Base-by-base conservation (phyloP, 2,113 vertebrate species). In the Chloroceryle aenea region DNA sequence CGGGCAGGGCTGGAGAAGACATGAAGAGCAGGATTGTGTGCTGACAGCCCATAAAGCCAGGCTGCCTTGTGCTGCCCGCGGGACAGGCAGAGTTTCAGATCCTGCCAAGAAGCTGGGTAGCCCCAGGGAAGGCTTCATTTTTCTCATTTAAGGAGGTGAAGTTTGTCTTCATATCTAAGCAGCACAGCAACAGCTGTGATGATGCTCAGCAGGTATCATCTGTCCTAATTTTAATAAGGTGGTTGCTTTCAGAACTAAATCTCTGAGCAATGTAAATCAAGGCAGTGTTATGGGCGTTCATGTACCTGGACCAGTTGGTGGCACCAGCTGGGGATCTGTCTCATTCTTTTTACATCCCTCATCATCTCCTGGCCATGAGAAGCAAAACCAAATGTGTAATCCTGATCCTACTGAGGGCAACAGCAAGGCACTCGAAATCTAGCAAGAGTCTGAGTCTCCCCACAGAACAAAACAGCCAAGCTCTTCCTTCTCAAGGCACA, bases 71-170 rank as follows among this genome's bases (percentile, higher is more conserved):
- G 34, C 64, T 90, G 88, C 38, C 56, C 61, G 45, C 38, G 76
- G 78, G 55, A 66, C 40, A 36, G 58, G 43, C 30, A 47, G 30
- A 74, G 17, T 45, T 87, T 83, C 53, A 76, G 43, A 79, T 45
- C 61, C 59, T 66, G 79, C 53, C 3, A 4, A 66, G 50, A 58
- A 63, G 15, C 29, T 77, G 69, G 32, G 72, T 52, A 89, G 21
- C 25, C 62, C 29, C 22, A 16, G 27, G 19, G 34, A 5, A 76
- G 68, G 20, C 12, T 18, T 29, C 0, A 0, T 3, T 5, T 43
- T 68, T 72, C 53, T 75, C 32, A 43, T 48, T 90, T 78, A 52
- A 59, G 22, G 20, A 93, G 53, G 14, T 59, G 45, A 81, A 86
- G 29, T 87, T 90, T 84, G 25, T 53, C 38, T 73, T 90, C 20